A percentile compares a stretch with the other conserved stretches of the same genome.
These are phyloP conservation scores for Neogobius melanostomus DNA, from an alignment of 2,113 vertebrate genomes.

Conservation along the genomic window DNA sequence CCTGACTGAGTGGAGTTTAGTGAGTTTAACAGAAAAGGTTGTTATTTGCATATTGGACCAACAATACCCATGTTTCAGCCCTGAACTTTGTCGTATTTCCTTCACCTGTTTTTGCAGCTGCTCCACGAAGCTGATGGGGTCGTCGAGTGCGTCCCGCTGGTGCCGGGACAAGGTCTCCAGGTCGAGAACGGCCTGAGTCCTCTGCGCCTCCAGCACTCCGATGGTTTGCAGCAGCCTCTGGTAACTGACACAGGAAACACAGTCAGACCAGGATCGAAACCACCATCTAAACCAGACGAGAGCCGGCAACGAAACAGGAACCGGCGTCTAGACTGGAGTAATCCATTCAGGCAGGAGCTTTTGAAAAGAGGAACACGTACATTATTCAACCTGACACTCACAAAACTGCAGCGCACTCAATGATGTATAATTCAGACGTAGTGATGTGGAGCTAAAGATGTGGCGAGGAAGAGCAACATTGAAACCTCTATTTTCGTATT, in stretches of 20 bases:
- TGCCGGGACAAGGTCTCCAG: conserved; percentile 90
- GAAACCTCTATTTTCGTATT: no score
- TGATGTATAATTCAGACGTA: conserved; percentile 48
- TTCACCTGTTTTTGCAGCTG: conserved; percentile 95
- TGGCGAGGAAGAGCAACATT: conserved; percentile 1
- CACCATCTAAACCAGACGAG: not conserved
- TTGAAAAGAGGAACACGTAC: conserved; percentile 11
- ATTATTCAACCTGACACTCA: conserved; percentile 58
- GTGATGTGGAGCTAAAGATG: conserved; percentile 27
- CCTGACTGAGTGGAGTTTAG: no score
- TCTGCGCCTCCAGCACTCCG: conserved; percentile 95
- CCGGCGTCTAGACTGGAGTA: no score
- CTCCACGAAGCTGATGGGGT: conserved; percentile 96
- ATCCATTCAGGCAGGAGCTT: no score
- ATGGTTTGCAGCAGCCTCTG: conserved; percentile 99
- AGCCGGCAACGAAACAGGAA: no score
- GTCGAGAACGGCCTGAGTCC: conserved; percentile 95
- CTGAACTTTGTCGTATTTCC: not conserved
- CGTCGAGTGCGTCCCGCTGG: conserved; percentile 88
- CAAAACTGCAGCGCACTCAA: conserved; percentile 40
- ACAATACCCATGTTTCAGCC: not conserved
- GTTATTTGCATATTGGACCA: not conserved
- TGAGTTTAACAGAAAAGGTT: not conserved
- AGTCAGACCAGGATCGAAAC: conserved; percentile 50
- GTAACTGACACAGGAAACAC: conserved; percentile 84